Percentiles rank a stretch among this genome's conserved stretches.
Conservation (phyloP, 2,113 vertebrate genomes). For the Neolamprologus kungweensis region DNA sequence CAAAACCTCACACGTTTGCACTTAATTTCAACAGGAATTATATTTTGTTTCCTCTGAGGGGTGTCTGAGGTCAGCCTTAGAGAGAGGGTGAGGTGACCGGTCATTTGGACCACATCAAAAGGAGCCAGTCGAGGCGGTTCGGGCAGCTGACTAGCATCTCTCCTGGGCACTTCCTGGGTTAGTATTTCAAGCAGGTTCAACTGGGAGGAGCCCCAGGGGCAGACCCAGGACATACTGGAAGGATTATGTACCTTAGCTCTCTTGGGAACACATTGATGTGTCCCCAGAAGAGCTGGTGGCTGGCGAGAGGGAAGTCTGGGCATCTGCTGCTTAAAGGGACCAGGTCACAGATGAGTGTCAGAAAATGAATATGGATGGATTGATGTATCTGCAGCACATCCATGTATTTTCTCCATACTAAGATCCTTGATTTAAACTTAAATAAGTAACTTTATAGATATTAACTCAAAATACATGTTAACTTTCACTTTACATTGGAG, state of each 20-base stretch:
- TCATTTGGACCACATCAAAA: neutral
- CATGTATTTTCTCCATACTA: neutral
- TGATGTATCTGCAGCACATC: neutral
- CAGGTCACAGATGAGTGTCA: neutral
- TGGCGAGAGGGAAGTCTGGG: neutral
- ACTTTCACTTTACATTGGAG: neutral
- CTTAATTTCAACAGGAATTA: neutral
- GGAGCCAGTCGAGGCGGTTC: neutral
- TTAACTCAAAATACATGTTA: neutral
- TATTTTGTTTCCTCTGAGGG: neutral
- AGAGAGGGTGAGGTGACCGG: fast-evolving
- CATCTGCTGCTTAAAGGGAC: neutral
- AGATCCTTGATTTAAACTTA: neutral
- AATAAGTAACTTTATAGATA: neutral
- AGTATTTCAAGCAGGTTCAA: neutral
- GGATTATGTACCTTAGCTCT: neutral
- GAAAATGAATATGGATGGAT: neutral
- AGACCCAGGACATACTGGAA: neutral
- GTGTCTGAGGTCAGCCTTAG: neutral
- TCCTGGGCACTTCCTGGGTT: neutral
- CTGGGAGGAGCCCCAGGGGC: neutral
- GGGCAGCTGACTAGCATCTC: neutral
- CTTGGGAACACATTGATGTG: neutral
- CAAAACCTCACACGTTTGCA: neutral
- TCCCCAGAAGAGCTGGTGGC: neutral